phyloP scores from a whole-genome alignment of 2,888 invertebrate genomes.

The Terebella lapidaria region DNA sequence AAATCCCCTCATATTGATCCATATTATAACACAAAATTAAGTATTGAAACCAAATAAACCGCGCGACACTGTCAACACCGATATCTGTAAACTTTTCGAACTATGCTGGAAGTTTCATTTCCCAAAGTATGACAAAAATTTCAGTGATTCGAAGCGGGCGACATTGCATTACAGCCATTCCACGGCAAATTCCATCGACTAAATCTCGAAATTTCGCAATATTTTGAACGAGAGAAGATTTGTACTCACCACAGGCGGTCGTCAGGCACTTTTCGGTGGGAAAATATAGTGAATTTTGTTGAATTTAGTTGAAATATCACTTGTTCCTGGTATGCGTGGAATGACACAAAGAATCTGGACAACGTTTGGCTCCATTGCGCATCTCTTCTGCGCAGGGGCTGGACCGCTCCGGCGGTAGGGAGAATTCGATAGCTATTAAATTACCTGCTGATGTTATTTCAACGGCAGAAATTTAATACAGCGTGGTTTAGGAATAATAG shows the following conservation, averaged over 20 bases:
- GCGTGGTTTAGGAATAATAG: too few relatives aligned
- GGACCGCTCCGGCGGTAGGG: constrained; percentile 17
- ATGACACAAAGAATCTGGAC: constrained; percentile 96
- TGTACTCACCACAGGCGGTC: constrained; percentile 63
- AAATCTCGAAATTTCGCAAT: constrained; percentile 21
- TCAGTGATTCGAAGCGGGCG: constrained; percentile 50
- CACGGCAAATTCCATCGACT: constrained; percentile 26
- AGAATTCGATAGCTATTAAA: constrained; percentile 11
- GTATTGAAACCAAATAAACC: too few relatives aligned
- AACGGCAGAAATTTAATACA: too few relatives aligned
- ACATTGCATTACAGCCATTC: constrained; percentile 41
- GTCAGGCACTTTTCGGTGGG: constrained; percentile 60
- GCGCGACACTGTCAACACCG: background rate
- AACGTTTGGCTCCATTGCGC: constrained; percentile 64
- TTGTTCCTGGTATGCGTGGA: constrained; percentile 83
- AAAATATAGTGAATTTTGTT: constrained; percentile 55
- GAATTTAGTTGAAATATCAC: constrained; percentile 41
- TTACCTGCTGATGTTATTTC: background rate
- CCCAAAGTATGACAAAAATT: constrained; percentile 52
- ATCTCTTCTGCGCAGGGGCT: constrained; percentile 42
- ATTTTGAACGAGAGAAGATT: constrained; percentile 20
- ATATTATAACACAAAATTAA: too few relatives aligned
- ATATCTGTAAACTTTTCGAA: constrained; percentile 2
- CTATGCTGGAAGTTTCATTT: constrained; percentile 45
- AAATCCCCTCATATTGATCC: background rate